Percentiles rank a stretch among this genome's conserved stretches.
Evolutionary conservation across 2,113 vertebrate genomes (phyloP).

Genomic region (Daubentonia madagascariensis): DNA sequence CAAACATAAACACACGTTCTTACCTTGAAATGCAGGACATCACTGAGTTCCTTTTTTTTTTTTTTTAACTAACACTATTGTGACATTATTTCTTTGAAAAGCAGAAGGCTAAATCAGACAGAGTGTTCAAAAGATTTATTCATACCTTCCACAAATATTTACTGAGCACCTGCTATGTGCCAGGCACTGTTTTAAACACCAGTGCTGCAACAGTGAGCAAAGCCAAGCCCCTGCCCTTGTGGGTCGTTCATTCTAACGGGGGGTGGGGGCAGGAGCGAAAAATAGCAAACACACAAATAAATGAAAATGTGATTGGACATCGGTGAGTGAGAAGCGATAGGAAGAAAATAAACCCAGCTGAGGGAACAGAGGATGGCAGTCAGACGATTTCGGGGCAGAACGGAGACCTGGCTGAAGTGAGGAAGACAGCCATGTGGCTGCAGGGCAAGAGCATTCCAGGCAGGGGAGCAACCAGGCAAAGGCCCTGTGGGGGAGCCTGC

Average conservation of each 20-base stretch:
- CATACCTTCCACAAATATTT: background rate
- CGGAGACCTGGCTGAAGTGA: background rate
- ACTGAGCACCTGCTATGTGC: background rate
- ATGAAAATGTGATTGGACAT: background rate
- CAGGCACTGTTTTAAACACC: background rate
- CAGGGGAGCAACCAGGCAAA: too few species aligned
- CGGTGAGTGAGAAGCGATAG: background rate
- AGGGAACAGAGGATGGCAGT: background rate
- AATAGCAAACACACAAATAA: background rate
- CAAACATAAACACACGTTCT: background rate
- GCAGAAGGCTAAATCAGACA: background rate
- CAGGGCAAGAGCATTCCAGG: background rate
- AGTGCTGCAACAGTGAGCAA: background rate
- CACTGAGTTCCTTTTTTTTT: background rate
- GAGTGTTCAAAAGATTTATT: background rate
- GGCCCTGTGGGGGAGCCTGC: background rate
- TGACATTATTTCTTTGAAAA: background rate
- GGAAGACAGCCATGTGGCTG: accelerated
- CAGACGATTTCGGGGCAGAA: background rate
- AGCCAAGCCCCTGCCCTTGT: background rate
- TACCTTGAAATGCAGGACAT: background rate
- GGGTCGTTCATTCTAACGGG: background rate
- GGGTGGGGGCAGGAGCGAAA: too few species aligned
- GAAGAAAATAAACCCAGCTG: background rate
- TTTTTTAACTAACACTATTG: background rate